Evolutionary conservation across 1,140 invertebrate species (phyloP), one percentile per base, ranked within the genome.

Genomic region (Aphaenogaster floridana): DNA sequence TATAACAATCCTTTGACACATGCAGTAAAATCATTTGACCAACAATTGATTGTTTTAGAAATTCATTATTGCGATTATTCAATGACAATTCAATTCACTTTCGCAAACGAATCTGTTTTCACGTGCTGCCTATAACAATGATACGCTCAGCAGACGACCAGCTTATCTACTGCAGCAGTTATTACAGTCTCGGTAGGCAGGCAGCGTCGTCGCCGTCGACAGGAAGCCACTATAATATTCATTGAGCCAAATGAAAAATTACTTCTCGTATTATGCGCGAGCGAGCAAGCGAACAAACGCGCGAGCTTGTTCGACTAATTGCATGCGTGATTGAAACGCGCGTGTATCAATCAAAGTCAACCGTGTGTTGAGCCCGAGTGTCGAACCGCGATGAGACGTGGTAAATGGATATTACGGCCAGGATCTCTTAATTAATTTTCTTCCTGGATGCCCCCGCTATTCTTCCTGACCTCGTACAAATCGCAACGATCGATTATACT

Each of bases 211-310:
- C 66, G 39, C 21, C 80, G 68, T 48, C 42, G 54, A 54, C 80
- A 84, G 80, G 80, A 84, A 84, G 42, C 69, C 28, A n/a, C 69
- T 21, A 76, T 84, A 54, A 84, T 76, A 57, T 84, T 76, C 69
- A 84, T 84, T 84, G 80, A 76, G 69, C 54, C 69, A 84, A 84
- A 84, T 84, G 80, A 74, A 84, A 84, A 84, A 84, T 84, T 84
- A 76, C 80, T 50, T 76, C 54, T 76, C 39, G 34, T 50, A 76
- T 84, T 84, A 76, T 76, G 52, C 80, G 45, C 80, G 54, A 63
- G 17, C 52, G 15, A 39, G 42, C 42, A 6, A 28, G 79, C 66
- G 28, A 68, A 28, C 48, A 45, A 71, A 57, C 66, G 66, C 66
- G 79, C 34, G 45, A 54, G 68, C 54, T n/a, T 61, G 45, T 74